These are phyloP conservation scores for Ylistrum balloti DNA, from an alignment of 1,140 invertebrate genomes.

Conservation along the genomic window DNA sequence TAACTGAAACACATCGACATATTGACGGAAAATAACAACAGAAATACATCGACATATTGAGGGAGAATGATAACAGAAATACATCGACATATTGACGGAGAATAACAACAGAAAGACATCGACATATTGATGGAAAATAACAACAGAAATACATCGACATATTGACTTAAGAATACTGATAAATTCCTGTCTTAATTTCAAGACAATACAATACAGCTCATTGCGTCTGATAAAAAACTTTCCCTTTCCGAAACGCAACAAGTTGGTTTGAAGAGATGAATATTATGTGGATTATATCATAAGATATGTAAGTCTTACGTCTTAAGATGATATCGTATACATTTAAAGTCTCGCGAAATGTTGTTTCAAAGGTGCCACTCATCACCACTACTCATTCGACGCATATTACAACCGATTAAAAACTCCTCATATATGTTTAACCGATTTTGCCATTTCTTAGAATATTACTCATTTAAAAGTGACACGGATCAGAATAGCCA, in stretches of 20 bases:
- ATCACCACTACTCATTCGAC: background rate
- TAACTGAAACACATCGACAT: too few species aligned
- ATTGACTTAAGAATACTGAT: background rate
- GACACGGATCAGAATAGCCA: too few species aligned
- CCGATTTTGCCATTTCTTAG: background rate
- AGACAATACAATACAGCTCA: background rate
- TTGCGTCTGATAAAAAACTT: too few species aligned
- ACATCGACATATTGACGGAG: too few species aligned
- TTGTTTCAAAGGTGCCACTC: too few species aligned
- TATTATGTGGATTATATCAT: background rate
- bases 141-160: too few species aligned
- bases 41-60: too few species aligned
- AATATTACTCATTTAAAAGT: too few species aligned
- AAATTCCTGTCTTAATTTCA: background rate
- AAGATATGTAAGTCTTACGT: background rate
- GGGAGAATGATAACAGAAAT: too few species aligned
- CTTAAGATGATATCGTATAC: background rate
- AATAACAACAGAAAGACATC: background rate
- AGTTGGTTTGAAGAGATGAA: background rate
- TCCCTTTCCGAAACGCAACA: background rate
- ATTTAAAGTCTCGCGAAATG: background rate
- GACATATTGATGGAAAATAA: background rate
- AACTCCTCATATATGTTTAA: background rate
- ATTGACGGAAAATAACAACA: too few species aligned
- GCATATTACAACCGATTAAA: background rate